These are phyloP conservation scores for Bombus fervidus DNA, from an alignment of 1,140 invertebrate genomes.

Conservation along the genomic window DNA sequence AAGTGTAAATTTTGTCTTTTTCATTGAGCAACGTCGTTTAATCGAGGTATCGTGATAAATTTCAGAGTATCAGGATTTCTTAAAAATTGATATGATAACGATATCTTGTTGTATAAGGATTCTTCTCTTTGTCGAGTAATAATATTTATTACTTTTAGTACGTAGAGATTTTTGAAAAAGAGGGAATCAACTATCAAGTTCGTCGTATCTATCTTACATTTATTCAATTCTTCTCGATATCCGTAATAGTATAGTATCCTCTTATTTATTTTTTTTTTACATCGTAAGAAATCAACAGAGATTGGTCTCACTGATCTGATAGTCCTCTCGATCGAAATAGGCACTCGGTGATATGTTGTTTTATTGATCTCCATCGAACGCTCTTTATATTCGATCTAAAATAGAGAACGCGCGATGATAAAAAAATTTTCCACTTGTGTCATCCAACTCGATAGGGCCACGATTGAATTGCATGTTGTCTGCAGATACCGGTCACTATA, in stretches of 20 bases:
- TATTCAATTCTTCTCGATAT: not conserved
- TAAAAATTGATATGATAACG: constrained; percentile 2
- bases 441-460: constrained; percentile 10
- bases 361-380: constrained; percentile 9
- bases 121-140: not conserved
- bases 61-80: not conserved
- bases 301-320: constrained; percentile 27
- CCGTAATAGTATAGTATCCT: not conserved
- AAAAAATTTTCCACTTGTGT: not conserved
- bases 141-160: not conserved
- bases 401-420: not conserved
- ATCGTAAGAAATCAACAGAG: constrained; percentile 18
- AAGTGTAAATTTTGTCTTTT: not conserved
- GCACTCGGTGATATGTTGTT: constrained; percentile 29
- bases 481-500: constrained; percentile 43
- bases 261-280: constrained; percentile 8
- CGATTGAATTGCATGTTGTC: constrained; percentile 38
- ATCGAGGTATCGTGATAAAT: not conserved
- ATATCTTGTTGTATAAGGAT: not conserved
- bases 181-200: not conserved
- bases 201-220: constrained; percentile 12
- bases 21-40: constrained; percentile 28
- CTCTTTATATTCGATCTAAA: constrained; percentile 4
- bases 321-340: constrained; percentile 32
- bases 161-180: not conserved